These are phyloP conservation scores for Agonopterix arenella DNA, from an alignment of 2,888 invertebrate genomes.

Conservation along the genomic window DNA sequence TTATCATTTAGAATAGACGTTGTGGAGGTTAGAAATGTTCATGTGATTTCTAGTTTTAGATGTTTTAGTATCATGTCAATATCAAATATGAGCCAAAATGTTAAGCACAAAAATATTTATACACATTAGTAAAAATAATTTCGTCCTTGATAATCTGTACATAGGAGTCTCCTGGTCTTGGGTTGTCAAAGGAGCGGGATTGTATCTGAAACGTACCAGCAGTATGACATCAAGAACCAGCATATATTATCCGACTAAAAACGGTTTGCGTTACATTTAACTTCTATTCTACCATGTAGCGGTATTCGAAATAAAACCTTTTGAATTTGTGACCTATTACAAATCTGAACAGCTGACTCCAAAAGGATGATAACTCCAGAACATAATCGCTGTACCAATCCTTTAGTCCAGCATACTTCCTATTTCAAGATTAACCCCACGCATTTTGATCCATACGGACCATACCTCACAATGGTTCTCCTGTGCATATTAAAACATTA, in stretches of 20 bases:
- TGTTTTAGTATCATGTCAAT: neutral
- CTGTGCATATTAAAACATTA: conserved; percentile 58
- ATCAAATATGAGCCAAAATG: neutral
- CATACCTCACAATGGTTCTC: conserved; percentile 24
- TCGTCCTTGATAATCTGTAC: too few species aligned
- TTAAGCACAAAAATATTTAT: too few species aligned
- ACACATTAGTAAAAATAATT: too few species aligned
- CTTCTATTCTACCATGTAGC: neutral
- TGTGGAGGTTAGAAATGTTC: conserved; percentile 10
- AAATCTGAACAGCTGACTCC: too few species aligned
- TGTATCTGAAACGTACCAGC: too few species aligned
- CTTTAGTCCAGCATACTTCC: conserved; percentile 1
- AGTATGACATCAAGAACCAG: neutral
- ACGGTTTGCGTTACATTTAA: neutral
- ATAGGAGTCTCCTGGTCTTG: too few species aligned
- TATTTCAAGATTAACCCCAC: conserved; percentile 3
- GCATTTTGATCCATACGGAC: conserved; percentile 1
- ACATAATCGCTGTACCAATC: neutral
- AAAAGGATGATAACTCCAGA: neutral
- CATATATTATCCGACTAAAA: neutral
- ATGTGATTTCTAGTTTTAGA: neutral
- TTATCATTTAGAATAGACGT: conserved; percentile 38
- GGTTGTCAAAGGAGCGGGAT: too few species aligned
- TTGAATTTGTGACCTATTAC: neutral
- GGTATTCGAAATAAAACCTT: neutral